Percentiles rank a stretch among this genome's conserved stretches.
phyloP scores from a whole-genome alignment of 2,797 vertebrate genomes.

The Enteromius viviparus region DNA sequence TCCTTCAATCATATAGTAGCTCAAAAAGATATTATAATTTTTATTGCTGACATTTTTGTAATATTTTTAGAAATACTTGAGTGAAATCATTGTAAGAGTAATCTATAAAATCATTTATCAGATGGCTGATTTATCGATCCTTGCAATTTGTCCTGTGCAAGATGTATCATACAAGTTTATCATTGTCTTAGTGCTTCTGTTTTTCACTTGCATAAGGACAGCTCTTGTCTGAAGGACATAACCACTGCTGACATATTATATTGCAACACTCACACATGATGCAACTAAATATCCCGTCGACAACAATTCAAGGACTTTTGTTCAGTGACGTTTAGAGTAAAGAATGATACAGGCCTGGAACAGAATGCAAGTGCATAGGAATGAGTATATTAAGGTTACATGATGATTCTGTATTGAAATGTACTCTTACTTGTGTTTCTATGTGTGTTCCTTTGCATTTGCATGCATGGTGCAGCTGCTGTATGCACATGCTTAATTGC shows the following conservation, averaged over 20 bases:
- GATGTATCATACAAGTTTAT: slow-evolving; percentile 4
- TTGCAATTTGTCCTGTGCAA: slow-evolving; percentile 22
- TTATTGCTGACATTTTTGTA: slow-evolving; percentile 48
- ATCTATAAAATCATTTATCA: slow-evolving; percentile 22
- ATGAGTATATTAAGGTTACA: not conserved
- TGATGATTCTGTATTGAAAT: not conserved
- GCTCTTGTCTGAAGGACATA: slow-evolving; percentile 40
- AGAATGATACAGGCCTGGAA: not conserved
- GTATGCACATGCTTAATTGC: not conserved
- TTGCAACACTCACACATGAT: slow-evolving; percentile 34
- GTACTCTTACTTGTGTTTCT: slow-evolving; percentile 5
- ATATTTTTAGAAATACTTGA: slow-evolving; percentile 43
- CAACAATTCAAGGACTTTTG: slow-evolving; percentile 28
- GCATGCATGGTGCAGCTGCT: slow-evolving; percentile 11
- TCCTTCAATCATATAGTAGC: slow-evolving; percentile 17
- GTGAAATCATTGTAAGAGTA: slow-evolving; percentile 16
- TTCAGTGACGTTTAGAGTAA: not conserved
- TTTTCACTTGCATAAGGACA: not conserved
- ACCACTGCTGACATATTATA: slow-evolving; percentile 34
- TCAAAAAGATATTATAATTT: slow-evolving; percentile 32
- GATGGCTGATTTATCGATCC: slow-evolving; percentile 31
- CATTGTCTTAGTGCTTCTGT: not conserved
- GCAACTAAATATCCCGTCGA: slow-evolving; percentile 25
- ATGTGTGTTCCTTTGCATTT: slow-evolving; percentile 29
- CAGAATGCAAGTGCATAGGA: slow-evolving; percentile 7